phyloP scores from a whole-genome alignment of 37 sponge, comb jelly and placozoan genomes.

The Oopsacas minuta region DNA sequence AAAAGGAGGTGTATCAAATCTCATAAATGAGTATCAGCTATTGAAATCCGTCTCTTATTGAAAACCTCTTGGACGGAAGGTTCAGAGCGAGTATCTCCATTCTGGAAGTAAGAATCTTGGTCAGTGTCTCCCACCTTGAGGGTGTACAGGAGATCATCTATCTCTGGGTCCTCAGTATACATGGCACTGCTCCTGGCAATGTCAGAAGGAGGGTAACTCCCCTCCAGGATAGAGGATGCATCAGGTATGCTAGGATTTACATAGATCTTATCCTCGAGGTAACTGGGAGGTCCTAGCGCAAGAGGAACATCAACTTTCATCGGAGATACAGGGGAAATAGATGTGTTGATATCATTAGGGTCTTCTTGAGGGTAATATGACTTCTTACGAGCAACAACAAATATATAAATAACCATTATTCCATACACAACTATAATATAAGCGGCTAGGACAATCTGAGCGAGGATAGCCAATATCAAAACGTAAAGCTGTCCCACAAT shows the following conservation, averaged over 20 bases:
- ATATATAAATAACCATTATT: not conserved
- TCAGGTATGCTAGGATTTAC: not conserved
- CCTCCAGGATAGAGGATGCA: not conserved
- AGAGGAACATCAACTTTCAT: not conserved
- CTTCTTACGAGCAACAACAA: not conserved
- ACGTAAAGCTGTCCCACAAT: not conserved
- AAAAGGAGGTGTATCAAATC: not conserved
- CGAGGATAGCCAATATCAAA: not conserved
- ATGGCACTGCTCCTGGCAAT: not conserved
- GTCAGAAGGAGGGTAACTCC: conserved; percentile 1
- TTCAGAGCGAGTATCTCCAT: not conserved
- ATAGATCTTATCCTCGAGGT: not conserved
- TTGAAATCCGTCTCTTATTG: not conserved
- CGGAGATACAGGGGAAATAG: not conserved
- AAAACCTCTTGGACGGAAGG: not conserved
- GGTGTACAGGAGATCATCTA: not conserved
- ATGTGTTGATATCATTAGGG: not conserved
- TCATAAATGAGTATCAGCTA: not conserved
- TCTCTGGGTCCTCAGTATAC: not conserved
- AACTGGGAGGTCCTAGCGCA: not conserved
- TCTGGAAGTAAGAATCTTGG: not conserved
- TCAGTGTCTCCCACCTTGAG: not conserved
- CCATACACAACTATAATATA: conserved; percentile 12
- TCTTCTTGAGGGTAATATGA: conserved; percentile 13
- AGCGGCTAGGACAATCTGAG: not conserved